Conservation (phyloP, 2,888 invertebrate species). For the Troides oblongomaculatus region DNA sequence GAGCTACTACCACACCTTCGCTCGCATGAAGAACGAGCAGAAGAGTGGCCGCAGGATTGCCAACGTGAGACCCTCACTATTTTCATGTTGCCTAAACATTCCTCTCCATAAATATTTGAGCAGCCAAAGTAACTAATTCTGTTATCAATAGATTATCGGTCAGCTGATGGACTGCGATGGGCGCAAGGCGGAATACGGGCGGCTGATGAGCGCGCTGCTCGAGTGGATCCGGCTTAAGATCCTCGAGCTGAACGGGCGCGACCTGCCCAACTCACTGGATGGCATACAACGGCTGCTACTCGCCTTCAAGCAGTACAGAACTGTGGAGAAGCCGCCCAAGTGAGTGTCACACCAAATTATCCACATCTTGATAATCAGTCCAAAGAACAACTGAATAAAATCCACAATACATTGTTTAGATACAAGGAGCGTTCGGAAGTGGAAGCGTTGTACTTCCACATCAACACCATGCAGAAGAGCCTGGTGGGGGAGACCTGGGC, state of each 20-base stretch:
- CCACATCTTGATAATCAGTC: too few species aligned
- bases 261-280: slow-evolving; percentile 96
- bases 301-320: slow-evolving; percentile 96
- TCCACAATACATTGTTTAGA: slow-evolving; percentile 62
- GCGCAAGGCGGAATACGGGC: slow-evolving; percentile 93
- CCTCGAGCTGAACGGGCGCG: slow-evolving; percentile 87
- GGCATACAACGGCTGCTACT: slow-evolving; percentile 95
- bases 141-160: slow-evolving; percentile 88
- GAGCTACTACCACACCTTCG: slow-evolving; percentile 99
- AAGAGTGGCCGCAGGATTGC: slow-evolving; percentile 98
- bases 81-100: too few species aligned
- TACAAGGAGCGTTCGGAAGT: slow-evolving; percentile 98
- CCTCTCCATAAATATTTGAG: too few species aligned
- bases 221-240: slow-evolving; percentile 97
- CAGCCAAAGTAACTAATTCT: too few species aligned
- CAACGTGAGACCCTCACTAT: slow-evolving; percentile 83
- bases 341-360: slow-evolving; percentile 58
- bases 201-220: slow-evolving; percentile 89
- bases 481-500: slow-evolving; percentile 92
- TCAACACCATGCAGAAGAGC: slow-evolving; percentile 97
- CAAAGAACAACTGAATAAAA: not conserved
- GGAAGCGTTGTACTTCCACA: slow-evolving; percentile 97
- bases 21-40: slow-evolving; percentile 98
- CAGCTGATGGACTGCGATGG: slow-evolving; percentile 97
- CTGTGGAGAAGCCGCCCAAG: slow-evolving; percentile 98